Base-by-base conservation (phyloP, 2,797 vertebrate genomes). In the Sebastes trivittatus region DNA sequence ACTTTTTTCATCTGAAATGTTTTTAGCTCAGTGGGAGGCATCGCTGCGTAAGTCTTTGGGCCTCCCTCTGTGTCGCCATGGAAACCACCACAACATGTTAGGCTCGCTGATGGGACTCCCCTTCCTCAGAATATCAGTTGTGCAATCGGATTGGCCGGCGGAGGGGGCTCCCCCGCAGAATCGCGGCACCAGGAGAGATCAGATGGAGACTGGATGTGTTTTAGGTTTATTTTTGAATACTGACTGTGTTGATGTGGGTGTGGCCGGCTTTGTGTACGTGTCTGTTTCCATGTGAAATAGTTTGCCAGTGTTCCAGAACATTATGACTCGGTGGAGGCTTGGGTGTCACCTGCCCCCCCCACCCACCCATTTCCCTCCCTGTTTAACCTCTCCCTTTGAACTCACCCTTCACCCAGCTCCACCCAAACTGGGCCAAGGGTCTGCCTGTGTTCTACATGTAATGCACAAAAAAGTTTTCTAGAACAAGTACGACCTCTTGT, bases 21-120 rank as follows among this genome's bases (percentile, higher is more conserved):
- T 86, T 77, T 72, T 30, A 63, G 73, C 80, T 85, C 55, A 54
- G 83, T 56, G 80, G 85, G 90, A 92, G 81, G 79, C 79, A 80
- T 62, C 20, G 60, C 66, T 80, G 68, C 27, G 20, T 84, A 84
- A 80, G 52, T 78, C 71, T 68, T 27, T 42, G 34, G 73, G 76
- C 88, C 87, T 92, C 86, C 84, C 86, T 75, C 46, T 27, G 49
- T 14, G 75, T 94, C 64, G 2, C 88, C 79, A 67, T 89, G 88
- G 92, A 86, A 93, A 93, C 91, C 73, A 87, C 29, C 83, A 93
- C 82, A 93, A 91, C 89, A 90, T 91, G 89, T 93, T 89, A 72
- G 58, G 86, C 58, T 70, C 58, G 68, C 62, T 46, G 62, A 59
- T 34, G 85, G 89, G 87, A 89, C 77, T 92, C 89, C 91, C 85